Percentiles rank a stretch among this genome's conserved stretches.
These are phyloP conservation scores for Ambastaia sidthimunki DNA, from an alignment of 2,797 vertebrate species.

Conservation along the genomic window DNA sequence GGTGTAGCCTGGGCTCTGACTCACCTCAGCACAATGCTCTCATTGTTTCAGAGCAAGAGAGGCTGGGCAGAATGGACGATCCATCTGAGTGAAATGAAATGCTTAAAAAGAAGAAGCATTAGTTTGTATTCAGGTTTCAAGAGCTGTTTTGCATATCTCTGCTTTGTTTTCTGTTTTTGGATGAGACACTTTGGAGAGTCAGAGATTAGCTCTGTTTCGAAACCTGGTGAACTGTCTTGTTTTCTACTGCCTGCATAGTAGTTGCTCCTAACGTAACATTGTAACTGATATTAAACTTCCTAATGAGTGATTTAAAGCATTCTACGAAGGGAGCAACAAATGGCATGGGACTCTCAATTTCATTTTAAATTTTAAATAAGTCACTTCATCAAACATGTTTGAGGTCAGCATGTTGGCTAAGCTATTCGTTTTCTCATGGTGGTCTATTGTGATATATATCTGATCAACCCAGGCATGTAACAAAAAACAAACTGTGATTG, in stretches of 20 bases:
- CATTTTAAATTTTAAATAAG: not conserved
- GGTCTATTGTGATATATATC: too few relatives aligned
- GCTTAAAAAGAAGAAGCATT: not conserved
- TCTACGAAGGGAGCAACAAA: not conserved
- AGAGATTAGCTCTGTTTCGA: not conserved
- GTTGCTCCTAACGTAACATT: not conserved
- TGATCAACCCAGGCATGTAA: too few relatives aligned
- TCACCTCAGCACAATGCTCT: slow-evolving; percentile 34
- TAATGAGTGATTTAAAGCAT: not conserved
- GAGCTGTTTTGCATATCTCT: not conserved
- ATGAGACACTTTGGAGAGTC: not conserved
- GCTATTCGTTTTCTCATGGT: not conserved
- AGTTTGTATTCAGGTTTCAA: not conserved
- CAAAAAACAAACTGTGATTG: too few relatives aligned
- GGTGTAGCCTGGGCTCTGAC: slow-evolving; percentile 50
- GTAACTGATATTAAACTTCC: not conserved
- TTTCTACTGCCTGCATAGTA: not conserved
- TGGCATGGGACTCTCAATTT: too few relatives aligned
- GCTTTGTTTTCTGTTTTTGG: not conserved
- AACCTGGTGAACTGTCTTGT: too few relatives aligned
- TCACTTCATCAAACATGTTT: too few relatives aligned
- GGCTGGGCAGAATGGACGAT: not conserved
- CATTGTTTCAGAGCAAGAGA: slow-evolving; percentile 32
- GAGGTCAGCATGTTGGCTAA: too few relatives aligned
- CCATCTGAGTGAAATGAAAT: not conserved